These are phyloP conservation scores for Tipula vernalis DNA, from an alignment of 2,888 invertebrate species.

Conservation along the genomic window DNA sequence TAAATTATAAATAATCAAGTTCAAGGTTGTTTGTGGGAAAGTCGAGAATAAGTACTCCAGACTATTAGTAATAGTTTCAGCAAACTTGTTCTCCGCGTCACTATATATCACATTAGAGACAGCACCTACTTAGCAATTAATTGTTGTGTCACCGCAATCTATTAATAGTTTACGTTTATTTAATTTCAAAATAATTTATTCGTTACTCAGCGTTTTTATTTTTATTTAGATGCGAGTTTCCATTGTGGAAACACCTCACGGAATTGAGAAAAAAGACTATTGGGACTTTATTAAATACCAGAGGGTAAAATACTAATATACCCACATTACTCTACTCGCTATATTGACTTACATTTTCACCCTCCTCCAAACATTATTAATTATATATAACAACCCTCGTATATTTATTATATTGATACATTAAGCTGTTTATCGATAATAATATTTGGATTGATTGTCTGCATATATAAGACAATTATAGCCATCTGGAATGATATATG, in stretches of 20 bases:
- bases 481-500: neutral
- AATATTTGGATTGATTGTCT: neutral
- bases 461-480: neutral
- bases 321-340: neutral
- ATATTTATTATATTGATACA: neutral
- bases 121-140: neutral
- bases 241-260: neutral
- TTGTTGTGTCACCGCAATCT: neutral
- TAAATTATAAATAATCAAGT: neutral
- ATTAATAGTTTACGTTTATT: neutral
- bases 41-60: neutral
- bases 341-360: neutral
- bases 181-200: neutral
- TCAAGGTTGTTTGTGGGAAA: neutral
- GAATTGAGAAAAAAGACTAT: neutral
- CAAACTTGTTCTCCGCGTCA: neutral
- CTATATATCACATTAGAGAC: neutral
- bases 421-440: neutral
- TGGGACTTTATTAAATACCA: neutral
- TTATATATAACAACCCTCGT: neutral
- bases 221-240: neutral
- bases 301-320: neutral
- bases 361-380: neutral
- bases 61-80: neutral
- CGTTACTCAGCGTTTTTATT: neutral